phyloP scores from a whole-genome alignment of 2,113 vertebrate species.

The Larimichthys polyactis region DNA sequence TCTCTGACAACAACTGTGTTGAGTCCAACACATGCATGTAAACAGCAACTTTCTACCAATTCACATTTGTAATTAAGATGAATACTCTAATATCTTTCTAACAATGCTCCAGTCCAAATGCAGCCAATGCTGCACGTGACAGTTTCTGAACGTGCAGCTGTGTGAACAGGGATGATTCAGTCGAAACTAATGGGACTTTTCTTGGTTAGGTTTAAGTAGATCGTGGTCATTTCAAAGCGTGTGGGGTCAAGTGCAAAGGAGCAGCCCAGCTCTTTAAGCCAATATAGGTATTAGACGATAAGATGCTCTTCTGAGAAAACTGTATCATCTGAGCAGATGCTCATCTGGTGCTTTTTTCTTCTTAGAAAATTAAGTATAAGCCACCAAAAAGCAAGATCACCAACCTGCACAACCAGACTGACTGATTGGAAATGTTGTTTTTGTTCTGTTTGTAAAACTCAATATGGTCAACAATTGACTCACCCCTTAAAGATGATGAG shows the following conservation, averaged over 20 bases:
- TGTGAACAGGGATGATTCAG: neutral
- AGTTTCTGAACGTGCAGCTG: no score
- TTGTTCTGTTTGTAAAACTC: neutral
- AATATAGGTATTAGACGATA: slow-evolving; percentile 24
- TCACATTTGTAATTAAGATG: neutral
- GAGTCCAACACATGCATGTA: neutral
- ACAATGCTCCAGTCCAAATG: no score
- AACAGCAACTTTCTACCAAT: neutral
- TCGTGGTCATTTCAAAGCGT: slow-evolving; percentile 32
- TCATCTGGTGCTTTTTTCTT: neutral
- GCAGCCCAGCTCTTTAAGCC: slow-evolving; percentile 4
- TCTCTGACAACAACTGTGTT: neutral
- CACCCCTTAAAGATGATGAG: neutral
- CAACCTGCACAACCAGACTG: neutral
- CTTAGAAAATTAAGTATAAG: neutral
- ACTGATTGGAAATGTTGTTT: no score
- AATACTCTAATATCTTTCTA: neutral
- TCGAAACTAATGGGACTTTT: slow-evolving; percentile 22
- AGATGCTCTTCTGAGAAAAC: slow-evolving; percentile 49
- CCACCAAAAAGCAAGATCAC: neutral
- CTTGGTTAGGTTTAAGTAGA: slow-evolving; percentile 53
- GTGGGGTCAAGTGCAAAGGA: slow-evolving; percentile 5
- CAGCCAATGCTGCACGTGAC: neutral
- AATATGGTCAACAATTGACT: neutral
- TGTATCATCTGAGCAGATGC: neutral